These are phyloP conservation scores for Lepus europaeus DNA, from an alignment of 2,113 vertebrate genomes.

Conservation along the genomic window DNA sequence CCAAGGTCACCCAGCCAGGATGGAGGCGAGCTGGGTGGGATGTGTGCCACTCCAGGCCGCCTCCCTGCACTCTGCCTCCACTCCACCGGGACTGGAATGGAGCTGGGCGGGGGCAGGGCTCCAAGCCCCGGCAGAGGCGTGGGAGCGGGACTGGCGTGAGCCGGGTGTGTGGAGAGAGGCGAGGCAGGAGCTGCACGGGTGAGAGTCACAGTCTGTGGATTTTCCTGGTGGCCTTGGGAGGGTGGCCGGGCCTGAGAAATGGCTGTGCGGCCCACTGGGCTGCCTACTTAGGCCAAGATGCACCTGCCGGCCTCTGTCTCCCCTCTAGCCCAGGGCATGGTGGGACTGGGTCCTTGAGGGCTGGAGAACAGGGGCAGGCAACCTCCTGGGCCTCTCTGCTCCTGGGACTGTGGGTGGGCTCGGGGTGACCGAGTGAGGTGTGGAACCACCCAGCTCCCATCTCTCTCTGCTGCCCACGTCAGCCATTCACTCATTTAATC, in stretches of 20 bases:
- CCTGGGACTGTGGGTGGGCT: not conserved
- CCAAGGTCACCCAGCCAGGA: not conserved
- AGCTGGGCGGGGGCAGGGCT: not conserved
- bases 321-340: not conserved
- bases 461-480: not conserved
- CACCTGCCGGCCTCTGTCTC: not conserved
- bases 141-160: not conserved
- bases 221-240: not conserved
- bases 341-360: too few species aligned
- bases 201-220: not conserved
- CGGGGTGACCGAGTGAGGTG: rapidly evolving
- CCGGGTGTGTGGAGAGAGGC: too few species aligned
- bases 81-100: not conserved
- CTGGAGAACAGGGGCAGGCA: not conserved
- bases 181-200: not conserved
- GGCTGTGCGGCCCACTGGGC: not conserved
- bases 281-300: not conserved
- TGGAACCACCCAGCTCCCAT: not conserved
- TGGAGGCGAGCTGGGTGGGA: not conserved
- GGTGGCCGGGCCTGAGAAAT: not conserved
- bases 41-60: not conserved
- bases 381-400: not conserved
- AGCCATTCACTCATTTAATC: not conserved
- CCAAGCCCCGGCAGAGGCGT: not conserved
- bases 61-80: not conserved